These are phyloP conservation scores for Euwallacea similis DNA, from an alignment of 1,140 invertebrate genomes.

Conservation along the genomic window DNA sequence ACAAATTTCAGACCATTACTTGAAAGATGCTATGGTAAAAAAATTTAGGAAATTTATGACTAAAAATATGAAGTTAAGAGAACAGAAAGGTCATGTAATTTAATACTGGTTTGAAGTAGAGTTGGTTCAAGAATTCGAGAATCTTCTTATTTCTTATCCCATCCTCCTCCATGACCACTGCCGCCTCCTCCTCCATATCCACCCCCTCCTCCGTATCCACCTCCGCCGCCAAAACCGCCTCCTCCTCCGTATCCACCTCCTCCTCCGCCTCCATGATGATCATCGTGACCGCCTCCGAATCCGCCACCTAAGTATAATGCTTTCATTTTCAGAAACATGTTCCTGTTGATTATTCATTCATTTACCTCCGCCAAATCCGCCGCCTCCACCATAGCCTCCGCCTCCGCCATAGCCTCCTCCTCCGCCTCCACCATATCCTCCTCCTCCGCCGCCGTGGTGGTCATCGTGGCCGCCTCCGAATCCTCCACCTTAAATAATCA, in stretches of 20 bases:
- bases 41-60: too few species aligned
- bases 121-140: too few species aligned
- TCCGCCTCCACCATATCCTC: neutral
- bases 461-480: slow-evolving; percentile 14
- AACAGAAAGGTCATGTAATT: too few species aligned
- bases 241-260: slow-evolving; percentile 38
- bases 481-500: too few species aligned
- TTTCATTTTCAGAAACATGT: neutral
- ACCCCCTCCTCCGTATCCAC: slow-evolving; percentile 33
- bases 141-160: slow-evolving; percentile 20
- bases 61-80: too few species aligned
- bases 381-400: slow-evolving; percentile 30
- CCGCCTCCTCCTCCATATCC: slow-evolving; percentile 37
- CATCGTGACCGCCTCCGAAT: slow-evolving; percentile 37
- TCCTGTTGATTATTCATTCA: too few species aligned
- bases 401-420: neutral
- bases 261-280: slow-evolving; percentile 40
- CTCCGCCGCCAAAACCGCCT: slow-evolving; percentile 37
- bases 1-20: too few species aligned
- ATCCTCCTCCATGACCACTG: slow-evolving; percentile 34
- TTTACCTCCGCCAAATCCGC: slow-evolving; percentile 22
- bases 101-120: too few species aligned
- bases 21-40: too few species aligned
- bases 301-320: slow-evolving; percentile 22
- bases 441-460: slow-evolving; percentile 3